These are phyloP conservation scores for Ploceus nigricollis DNA, from an alignment of 2,113 vertebrate genomes.

Conservation along the genomic window DNA sequence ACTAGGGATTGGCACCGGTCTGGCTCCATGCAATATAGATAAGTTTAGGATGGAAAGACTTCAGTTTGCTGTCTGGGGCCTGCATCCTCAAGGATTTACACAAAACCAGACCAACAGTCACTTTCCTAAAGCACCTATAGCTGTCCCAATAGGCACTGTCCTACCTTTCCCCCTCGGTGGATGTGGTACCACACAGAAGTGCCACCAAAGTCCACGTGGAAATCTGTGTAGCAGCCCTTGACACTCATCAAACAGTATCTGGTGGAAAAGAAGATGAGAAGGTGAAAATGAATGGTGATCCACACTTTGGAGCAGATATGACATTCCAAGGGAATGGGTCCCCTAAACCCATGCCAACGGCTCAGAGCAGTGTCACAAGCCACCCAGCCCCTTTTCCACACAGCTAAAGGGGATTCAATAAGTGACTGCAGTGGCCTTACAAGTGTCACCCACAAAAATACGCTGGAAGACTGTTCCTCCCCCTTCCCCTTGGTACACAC, in stretches of 20 bases:
- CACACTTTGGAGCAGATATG: background rate
- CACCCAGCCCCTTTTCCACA: background rate
- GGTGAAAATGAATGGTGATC: background rate
- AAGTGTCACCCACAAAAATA: background rate
- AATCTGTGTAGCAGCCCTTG: constrained; percentile 97
- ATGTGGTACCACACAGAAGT: constrained; percentile 99
- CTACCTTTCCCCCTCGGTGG: constrained; percentile 93
- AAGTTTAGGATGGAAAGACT: background rate
- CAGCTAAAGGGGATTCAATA: background rate
- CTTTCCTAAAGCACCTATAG: background rate
- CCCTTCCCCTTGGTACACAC: background rate
- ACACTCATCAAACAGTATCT: constrained; percentile 99
- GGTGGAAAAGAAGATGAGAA: background rate
- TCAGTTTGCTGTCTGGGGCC: background rate
- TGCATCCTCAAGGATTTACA: background rate
- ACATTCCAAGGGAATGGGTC: background rate
- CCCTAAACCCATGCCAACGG: background rate
- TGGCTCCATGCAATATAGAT: background rate
- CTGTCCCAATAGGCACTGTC: background rate
- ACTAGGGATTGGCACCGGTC: background rate
- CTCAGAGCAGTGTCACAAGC: background rate
- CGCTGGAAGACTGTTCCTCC: background rate
- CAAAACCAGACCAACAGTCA: background rate
- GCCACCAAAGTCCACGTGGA: constrained; percentile 97
- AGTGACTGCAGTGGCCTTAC: background rate